Base-by-base conservation (phyloP, 2,797 vertebrate genomes). In the Centropyge bicolor region DNA sequence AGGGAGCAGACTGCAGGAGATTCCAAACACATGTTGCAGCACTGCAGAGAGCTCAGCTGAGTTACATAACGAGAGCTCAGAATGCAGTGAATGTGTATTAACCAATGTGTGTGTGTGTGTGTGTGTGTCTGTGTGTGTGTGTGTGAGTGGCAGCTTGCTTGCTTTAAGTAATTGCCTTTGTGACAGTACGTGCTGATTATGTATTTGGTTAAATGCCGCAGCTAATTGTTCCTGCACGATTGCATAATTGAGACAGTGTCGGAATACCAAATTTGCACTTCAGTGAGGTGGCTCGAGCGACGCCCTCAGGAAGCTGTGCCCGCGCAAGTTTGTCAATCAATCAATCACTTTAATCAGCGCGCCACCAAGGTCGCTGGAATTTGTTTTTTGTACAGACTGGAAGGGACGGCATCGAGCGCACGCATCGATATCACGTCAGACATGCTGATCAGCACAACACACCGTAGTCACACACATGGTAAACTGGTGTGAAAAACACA, bases 141-240 rank as follows among this genome's bases (percentile, higher is more conserved):
- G 41, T 64, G 49, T 31, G 62, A 8, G 13, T 24, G 65, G 68
- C 55, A 76, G 83, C 80, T 52, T 86, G 80, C 82, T 87, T 86
- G 74, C 80, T 86, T 88, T 74, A 88, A 88, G 70, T 90, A 90
- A 93, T 91, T 91, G 88, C 86, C 87, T 90, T 87, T 88, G 88
- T 92, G 89, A 90, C 84, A 82, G 87, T 87, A 75, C 86, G 65
- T 88, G 76, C 86, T 83, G 88, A 91, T 92, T 81, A 89, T 84
- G 74, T 89, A 83, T 92, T 87, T 89, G 80, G 82, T 78, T 91
- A 92, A 92, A 90, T 89, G 89, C 74, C 61, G 52, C 81, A 70
- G 84, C 82, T 93, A 91, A 93, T 91, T 94, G 89, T 88, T 85
- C 81, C 82, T 35, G 87, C 83, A 83, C 40, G 48, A 78, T 69